Base-by-base conservation (phyloP, 2,888 invertebrate genomes). In the Sialis lutaria region DNA sequence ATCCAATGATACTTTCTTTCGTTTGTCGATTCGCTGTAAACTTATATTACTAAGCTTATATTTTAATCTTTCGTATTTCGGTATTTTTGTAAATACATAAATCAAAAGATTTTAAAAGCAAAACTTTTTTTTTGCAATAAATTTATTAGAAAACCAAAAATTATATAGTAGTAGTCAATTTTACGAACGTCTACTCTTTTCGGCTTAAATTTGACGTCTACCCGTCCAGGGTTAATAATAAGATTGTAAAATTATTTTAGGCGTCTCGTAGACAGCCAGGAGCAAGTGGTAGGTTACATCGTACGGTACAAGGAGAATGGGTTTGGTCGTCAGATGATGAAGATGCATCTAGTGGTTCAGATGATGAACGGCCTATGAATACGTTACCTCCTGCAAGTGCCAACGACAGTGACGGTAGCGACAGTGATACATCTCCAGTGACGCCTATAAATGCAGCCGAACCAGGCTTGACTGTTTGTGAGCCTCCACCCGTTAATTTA, bases 251-350 rank as follows among this genome's bases (percentile, higher is more conserved):
- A 55, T 32, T 39, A 50, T 52, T 53, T 4, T 52, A 75, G 73
- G 77, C 76, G 49, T 73, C 81, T 52, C 79, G 81, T 61, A 74
- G 89, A 52, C 86, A 87, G 65, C 90, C 91, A 1, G 91, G 91
- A 32, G 80, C 90, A 0, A 84, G 83, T 22, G 86, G 86, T 10
- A 74, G 85, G 1, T 69, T 92, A 52, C 92, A 92, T 65, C 79
- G 95, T 58, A 95, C 92, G 54, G 88, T 91, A 57, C 92, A 92
- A 30, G 96, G 96, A 35, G 92, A 92, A 64, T 96, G 96, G 96
- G 92, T 93, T 50, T 97, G 96, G 95, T 93, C 92, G 50, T 91
- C 91, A 57, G 90, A 89, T 59, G 93, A 93, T 59, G 88, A 92
- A 55, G 85, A 82, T 56, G 73, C 64, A 13, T 70, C 71, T 4